Conservation (phyloP, 2,797 vertebrate species). For the Argentina silus region DNA sequence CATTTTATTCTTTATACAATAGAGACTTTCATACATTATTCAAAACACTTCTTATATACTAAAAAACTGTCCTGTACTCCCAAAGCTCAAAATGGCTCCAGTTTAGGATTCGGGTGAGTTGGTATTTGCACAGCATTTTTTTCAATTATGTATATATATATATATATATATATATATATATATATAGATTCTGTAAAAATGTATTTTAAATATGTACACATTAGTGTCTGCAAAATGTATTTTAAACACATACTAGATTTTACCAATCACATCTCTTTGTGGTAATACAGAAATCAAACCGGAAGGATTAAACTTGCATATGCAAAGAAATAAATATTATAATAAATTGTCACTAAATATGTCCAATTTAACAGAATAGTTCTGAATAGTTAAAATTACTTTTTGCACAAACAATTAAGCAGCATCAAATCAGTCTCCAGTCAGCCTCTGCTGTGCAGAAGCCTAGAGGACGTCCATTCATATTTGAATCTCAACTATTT, state of each 20-base stretch:
- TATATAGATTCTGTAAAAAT: slow-evolving; percentile 83
- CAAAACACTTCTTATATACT: slow-evolving; percentile 99
- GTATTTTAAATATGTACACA: slow-evolving; percentile 92
- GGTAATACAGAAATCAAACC: slow-evolving; percentile 86
- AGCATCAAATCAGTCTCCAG: slow-evolving; percentile 85
- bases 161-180: slow-evolving; percentile 71
- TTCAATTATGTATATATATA: too few relatives aligned
- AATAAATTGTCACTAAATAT: slow-evolving; percentile 85
- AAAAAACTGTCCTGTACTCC: slow-evolving; percentile 92
- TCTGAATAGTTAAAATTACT: slow-evolving; percentile 83
- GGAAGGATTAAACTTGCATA: slow-evolving; percentile 89
- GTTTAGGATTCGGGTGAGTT: slow-evolving; percentile 30
- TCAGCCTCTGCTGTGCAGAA: too few relatives aligned
- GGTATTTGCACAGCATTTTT: slow-evolving; percentile 92
- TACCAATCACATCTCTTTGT: slow-evolving; percentile 83
- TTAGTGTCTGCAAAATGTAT: slow-evolving; percentile 92
- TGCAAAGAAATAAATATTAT: slow-evolving; percentile 83
- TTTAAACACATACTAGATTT: slow-evolving; percentile 87
- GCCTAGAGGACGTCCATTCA: too few relatives aligned
- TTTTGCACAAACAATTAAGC: slow-evolving; percentile 94
- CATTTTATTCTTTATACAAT: slow-evolving; percentile 94
- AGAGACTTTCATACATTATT: slow-evolving; percentile 96
- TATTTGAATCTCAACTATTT: slow-evolving; percentile 83
- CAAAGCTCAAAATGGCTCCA: slow-evolving; percentile 98
- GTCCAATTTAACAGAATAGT: slow-evolving; percentile 83